Evolutionary conservation across 2,797 vertebrate genomes (phyloP).

Genomic region (Chiroxiphia lanceolata): DNA sequence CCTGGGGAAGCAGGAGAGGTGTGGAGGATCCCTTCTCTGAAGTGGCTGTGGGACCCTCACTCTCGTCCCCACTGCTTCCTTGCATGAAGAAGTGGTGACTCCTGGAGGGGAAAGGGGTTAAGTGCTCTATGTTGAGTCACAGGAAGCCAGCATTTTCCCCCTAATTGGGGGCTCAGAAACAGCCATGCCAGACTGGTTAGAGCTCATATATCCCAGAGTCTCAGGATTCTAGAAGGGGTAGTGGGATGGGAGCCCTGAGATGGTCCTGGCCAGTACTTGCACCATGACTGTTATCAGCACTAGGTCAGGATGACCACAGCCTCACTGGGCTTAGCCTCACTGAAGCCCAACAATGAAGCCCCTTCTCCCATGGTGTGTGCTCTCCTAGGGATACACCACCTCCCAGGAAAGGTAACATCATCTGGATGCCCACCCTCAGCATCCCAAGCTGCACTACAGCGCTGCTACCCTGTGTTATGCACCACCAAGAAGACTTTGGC

Average conservation of each 20-base stretch:
- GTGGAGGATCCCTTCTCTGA: background rate
- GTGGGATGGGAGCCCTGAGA: background rate
- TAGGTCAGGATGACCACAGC: accelerated
- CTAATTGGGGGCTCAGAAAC: background rate
- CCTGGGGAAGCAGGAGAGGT: background rate
- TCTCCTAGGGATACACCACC: background rate
- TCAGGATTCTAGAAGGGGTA: background rate
- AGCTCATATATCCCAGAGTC: background rate
- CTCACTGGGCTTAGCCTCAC: background rate
- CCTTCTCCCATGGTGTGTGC: background rate
- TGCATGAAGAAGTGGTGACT: background rate
- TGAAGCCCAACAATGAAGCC: accelerated
- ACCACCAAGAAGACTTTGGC: background rate
- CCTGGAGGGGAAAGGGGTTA: background rate
- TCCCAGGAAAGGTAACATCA: background rate
- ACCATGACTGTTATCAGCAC: background rate
- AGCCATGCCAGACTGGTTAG: background rate
- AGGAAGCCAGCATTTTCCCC: background rate
- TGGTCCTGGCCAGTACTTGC: background rate
- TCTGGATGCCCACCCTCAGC: background rate
- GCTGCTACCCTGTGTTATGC: background rate
- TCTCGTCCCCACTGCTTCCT: background rate
- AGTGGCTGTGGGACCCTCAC: background rate
- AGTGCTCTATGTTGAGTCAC: background rate
- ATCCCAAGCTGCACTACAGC: background rate